Evolutionary conservation across 2,797 vertebrate genomes (phyloP).

Genomic region (Muscicapa comitata): DNA sequence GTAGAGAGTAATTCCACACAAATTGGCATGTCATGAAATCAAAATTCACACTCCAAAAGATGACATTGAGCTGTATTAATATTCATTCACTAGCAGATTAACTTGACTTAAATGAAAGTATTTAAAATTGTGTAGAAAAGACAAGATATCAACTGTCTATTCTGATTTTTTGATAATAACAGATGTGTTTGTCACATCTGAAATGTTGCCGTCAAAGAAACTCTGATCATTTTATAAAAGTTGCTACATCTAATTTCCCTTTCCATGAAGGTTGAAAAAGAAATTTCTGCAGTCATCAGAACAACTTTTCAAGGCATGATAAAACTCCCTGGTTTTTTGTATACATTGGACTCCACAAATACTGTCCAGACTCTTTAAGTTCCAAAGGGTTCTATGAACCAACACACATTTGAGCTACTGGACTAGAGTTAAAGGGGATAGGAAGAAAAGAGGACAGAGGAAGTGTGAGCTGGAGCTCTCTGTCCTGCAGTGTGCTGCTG

Average conservation of each 20-base stretch:
- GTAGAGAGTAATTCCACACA: not conserved
- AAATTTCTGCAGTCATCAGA: not conserved
- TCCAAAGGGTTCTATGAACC: not conserved
- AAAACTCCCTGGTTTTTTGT: not conserved
- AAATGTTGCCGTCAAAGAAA: not conserved
- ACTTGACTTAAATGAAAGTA: not conserved
- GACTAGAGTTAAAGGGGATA: not conserved
- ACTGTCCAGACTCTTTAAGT: not conserved
- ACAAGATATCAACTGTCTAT: not conserved
- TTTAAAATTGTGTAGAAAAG: not conserved
- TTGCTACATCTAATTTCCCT: not conserved
- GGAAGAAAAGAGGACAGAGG: not conserved
- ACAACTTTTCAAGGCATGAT: not conserved
- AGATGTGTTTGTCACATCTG: not conserved
- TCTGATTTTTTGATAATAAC: not conserved
- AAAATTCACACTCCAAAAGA: not conserved
- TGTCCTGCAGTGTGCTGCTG: rapidly evolving
- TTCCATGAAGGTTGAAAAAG: not conserved
- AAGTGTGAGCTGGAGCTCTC: not conserved
- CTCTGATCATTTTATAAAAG: not conserved
- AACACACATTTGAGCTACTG: not conserved
- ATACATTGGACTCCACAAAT: not conserved
- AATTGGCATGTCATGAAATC: not conserved
- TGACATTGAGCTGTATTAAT: not conserved
- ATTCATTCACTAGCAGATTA: not conserved